Evolutionary conservation across 2,113 vertebrate species (phyloP).

Genomic region (Charadrius vociferus): DNA sequence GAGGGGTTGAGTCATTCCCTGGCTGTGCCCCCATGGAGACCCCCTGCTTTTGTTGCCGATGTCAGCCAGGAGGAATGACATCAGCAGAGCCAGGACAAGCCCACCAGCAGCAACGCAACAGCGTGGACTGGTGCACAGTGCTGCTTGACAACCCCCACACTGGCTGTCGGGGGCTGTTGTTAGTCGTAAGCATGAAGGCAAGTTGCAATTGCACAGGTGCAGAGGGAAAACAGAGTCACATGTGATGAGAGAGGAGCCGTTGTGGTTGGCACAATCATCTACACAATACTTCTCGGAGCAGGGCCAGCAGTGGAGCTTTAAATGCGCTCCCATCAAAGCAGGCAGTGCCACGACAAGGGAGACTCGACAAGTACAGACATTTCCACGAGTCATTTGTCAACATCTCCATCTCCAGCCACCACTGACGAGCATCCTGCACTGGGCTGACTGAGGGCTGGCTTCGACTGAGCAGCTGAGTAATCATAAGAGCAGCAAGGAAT

Average conservation of each 20-base stretch:
- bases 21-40: not conserved
- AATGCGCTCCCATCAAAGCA: not conserved
- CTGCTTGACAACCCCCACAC: rapidly evolving
- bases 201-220: no score
- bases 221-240: rapidly evolving
- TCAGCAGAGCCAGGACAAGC: not conserved
- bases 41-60: rapidly evolving
- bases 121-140: rapidly evolving
- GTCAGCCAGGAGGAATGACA: not conserved
- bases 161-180: not conserved
- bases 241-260: rapidly evolving
- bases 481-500: not conserved
- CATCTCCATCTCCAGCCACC: not conserved
- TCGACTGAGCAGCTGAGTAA: not conserved
- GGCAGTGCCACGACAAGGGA: no score
- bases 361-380: not conserved
- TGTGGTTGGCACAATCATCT: rapidly evolving
- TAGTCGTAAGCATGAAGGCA: rapidly evolving
- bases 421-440: rapidly evolving
- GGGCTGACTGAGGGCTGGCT: not conserved
- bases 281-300: rapidly evolving
- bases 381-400: not conserved
- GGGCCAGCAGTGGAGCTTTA: not conserved
- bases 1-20: not conserved
- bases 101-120: rapidly evolving